Base-by-base conservation (phyloP, 2,113 vertebrate genomes). In the Halcyon malimbica region DNA sequence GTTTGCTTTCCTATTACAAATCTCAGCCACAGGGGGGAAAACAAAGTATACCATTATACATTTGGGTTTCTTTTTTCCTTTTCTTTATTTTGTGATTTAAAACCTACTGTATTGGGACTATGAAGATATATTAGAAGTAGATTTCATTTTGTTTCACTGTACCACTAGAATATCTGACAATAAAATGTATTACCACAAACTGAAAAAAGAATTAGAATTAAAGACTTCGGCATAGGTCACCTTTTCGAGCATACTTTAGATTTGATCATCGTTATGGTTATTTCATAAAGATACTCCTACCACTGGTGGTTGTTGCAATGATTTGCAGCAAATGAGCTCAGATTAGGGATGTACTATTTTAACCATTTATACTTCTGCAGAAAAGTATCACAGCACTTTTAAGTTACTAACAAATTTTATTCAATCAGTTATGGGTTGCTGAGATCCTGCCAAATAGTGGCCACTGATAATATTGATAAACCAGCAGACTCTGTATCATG, bases 131-230 rank as follows among this genome's bases (percentile, higher is more conserved):
- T n/a, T 71, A 33, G 54, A 92, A 94, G 51, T 44, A 84, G 53
- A 90, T 91, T 89, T 96, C 37, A 88, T 93, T 94, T 93, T 92
- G 56, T 84, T 93, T 85, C 81, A 39, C 35, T 73, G 44, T 53
- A 88, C n/a, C 23, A 21, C 18, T 80, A 51, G 8, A 48, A 77
- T 91, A 42, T 65, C 73, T 91, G 63, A 16, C 80, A 90, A 89
- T 60, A 96, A 46, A 93, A 94, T 63, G 91, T 28, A 71, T 88
- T 94, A 86, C 10, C 50, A 68, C 53, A 87, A 93, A 71, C 46
- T 44, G 46, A 65, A 89, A 83, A 75, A 54, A 51, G 7, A 84
- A 71, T 57, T 74, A 60, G 23, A 81, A 87, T 60, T 71, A 81
- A 87, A 84, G 65, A 60, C 7, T 65, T 44, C 62, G 6, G 20